Conservation (phyloP, 2,888 invertebrate genomes). For the Caenorhabditis sp. region DNA sequence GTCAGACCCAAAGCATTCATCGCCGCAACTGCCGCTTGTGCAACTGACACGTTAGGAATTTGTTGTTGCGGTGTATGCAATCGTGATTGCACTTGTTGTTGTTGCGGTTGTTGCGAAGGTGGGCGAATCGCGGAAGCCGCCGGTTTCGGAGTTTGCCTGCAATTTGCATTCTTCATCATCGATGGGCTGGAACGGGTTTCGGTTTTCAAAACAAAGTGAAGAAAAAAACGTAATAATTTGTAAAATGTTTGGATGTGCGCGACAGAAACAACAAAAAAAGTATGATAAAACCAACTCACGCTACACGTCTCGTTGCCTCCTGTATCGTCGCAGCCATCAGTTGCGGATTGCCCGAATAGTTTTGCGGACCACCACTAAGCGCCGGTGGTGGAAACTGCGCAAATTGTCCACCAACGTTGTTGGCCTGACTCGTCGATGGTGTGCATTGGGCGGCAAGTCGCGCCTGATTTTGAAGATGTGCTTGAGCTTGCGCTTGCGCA, state of each 20-base stretch:
- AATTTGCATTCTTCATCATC: slow-evolving; percentile 8
- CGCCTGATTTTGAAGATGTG: neutral
- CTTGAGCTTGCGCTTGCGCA: neutral
- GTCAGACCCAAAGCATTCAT: neutral
- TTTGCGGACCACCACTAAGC: slow-evolving; percentile 16
- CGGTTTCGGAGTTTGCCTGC: slow-evolving; percentile 38
- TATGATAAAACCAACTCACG: too few species aligned
- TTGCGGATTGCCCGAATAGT: slow-evolving; percentile 38
- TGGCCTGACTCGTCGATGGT: neutral
- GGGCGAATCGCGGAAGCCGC: neutral
- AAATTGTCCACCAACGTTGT: neutral
- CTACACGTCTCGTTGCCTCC: slow-evolving; percentile 40
- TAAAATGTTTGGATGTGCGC: too few species aligned
- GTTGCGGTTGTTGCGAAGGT: slow-evolving; percentile 8
- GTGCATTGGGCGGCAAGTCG: neutral
- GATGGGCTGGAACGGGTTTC: slow-evolving; percentile 4
- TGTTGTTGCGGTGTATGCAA: slow-evolving; percentile 9
- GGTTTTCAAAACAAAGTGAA: too few species aligned
- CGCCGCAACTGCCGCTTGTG: neutral
- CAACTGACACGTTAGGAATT: neutral
- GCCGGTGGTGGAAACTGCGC: slow-evolving; percentile 10
- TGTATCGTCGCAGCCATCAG: slow-evolving; percentile 41
- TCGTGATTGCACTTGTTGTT: neutral
- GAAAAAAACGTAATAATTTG: too few species aligned
- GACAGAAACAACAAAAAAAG: too few species aligned